Base-by-base conservation (phyloP, 2,888 invertebrate species). In the Hoplodrina blanda region DNA sequence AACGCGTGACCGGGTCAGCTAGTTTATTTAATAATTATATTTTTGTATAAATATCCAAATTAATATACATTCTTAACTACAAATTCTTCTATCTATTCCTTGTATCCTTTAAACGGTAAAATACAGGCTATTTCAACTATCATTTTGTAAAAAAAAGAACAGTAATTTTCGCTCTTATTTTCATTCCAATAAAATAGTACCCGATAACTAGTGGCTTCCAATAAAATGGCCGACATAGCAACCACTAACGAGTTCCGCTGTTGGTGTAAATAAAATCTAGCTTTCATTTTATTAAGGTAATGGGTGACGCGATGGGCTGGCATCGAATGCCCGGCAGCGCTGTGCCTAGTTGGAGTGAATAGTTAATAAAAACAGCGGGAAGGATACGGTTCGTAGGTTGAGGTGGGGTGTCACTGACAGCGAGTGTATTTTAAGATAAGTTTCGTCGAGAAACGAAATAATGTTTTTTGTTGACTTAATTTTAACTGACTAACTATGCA, bases 281-380 rank as follows among this genome's bases (percentile, higher is more conserved):
- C 67, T 60, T 67, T 75, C 30, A 75, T 65, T 81, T 68, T 81
- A 71, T 81, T 71, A 66, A 52, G 19, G 62, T 68, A 81, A 70
- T 67, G 63, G 69, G 44, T 69, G 44, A 49, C 59, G 63, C 61
- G 70, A 80, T 71, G 52, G 62, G 30, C 55, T 65, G 46, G 54
- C 57, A 61, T 78, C 60, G 79, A 78, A 69, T 70, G 65, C 62
- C 64, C 44, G 15, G 20, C 62, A 8, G 44, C 50, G 50, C 57
- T 78, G 57, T 61, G 63, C 30, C 10, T 41, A 33, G 33, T 41
- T 46, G 46, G 17, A 46, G 19, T 70, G 74, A 67, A 78, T 78
- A 74, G 73, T 81, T 78, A 65, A 81, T 81, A 81, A 78, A 81
- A 76, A 67, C 79, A 61, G 68, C 68, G 60, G 75, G 67, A 13